Conservation (phyloP, 2,113 vertebrate species). For the Gyps fulvus region DNA sequence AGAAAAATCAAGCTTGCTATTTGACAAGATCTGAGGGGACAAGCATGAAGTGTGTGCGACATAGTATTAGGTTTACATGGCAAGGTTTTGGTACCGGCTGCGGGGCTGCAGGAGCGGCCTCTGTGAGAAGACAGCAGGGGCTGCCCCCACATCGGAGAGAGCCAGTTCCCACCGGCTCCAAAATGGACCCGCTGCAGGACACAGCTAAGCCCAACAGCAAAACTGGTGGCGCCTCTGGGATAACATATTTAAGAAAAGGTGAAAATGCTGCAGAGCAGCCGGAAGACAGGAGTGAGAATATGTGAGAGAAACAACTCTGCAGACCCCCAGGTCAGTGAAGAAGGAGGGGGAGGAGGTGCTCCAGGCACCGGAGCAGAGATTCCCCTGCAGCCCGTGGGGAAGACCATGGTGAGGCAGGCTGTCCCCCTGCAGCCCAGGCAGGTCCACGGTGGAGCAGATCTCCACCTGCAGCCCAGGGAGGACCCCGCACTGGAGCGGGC, state of each 20-base stretch:
- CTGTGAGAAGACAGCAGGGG: background rate
- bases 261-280: background rate
- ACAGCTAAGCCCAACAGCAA: background rate
- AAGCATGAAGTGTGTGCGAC: background rate
- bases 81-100: background rate
- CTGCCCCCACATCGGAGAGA: fast-evolving
- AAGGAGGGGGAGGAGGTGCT: background rate
- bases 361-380: background rate
- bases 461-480: fast-evolving
- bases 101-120: background rate
- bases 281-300: background rate
- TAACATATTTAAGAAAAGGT: background rate
- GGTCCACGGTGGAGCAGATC: background rate
- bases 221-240: background rate
- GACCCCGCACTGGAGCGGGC: background rate
- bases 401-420: no score
- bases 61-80: background rate
- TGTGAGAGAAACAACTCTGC: background rate
- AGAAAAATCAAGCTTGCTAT: background rate
- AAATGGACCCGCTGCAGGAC: background rate
- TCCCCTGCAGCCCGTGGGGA: background rate
- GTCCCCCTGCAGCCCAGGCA: background rate
- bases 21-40: background rate
- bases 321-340: background rate
- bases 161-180: background rate